A percentile compares a stretch with the other conserved stretches of the same genome.
Evolutionary conservation across 2,113 vertebrate species (phyloP).

Genomic region (Vulpes lagopus): DNA sequence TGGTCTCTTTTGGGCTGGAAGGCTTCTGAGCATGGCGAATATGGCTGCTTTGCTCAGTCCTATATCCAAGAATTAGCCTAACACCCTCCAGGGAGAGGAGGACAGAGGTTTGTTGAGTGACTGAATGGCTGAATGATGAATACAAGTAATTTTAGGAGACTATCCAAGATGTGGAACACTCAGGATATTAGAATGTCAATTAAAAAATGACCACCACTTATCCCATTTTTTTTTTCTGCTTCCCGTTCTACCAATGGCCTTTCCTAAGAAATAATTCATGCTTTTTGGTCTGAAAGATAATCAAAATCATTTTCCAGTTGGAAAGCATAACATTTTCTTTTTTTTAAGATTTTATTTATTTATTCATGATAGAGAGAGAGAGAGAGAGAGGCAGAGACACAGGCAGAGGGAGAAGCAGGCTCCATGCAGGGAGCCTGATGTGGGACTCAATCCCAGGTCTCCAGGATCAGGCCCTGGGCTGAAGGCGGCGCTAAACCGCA

Average conservation of each 20-base stretch:
- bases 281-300: neutral
- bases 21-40: neutral
- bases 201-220: neutral
- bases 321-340: conserved; percentile 25
- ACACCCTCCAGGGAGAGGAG: accelerated
- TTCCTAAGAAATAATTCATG: neutral
- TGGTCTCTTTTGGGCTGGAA: neutral
- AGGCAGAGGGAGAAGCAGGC: too few species aligned
- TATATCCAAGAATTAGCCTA: accelerated
- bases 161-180: neutral
- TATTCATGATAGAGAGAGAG: too few species aligned
- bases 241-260: neutral
- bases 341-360: too few species aligned
- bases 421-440: too few species aligned
- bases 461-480: too few species aligned
- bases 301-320: neutral
- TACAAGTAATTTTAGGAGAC: neutral
- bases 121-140: neutral
- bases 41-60: neutral
- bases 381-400: too few species aligned
- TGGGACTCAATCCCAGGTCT: too few species aligned
- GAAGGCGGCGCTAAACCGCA: too few species aligned
- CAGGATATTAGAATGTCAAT: neutral
- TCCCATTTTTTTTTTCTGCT: neutral
- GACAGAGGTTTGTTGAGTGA: neutral